Base-by-base conservation (phyloP, 2,113 vertebrate species). In the Xyliphius kryptos region DNA sequence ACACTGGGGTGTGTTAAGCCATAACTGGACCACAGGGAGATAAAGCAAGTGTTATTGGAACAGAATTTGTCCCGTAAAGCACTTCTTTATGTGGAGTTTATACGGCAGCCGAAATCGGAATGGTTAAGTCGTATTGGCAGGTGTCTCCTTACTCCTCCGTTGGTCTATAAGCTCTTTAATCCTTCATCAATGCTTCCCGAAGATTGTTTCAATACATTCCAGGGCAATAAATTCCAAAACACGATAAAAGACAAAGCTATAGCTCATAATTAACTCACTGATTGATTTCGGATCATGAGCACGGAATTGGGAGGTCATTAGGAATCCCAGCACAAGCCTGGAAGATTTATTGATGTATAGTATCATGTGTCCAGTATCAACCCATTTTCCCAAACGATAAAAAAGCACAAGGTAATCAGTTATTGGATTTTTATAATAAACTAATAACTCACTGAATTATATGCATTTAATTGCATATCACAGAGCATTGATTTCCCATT, bases 101-200 rank as follows among this genome's bases (percentile, higher is more conserved):
- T 41, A 41, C 46, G 46, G 57, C 20, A 13, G 61, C 41, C 20
- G 51, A 50, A 37, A 64, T 59, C 21, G n/a, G 15, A n/a, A 44
- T 46, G 56, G 56, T 61, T 61, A 65, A 69, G 51, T 17, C 9
- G 9, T 69, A 73, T 69, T 50, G 71, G 68, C 71, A 62, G 62
- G 13, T 51, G 13, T 16, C 17, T 43, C 52, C 50, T 38, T 26
- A n/a, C 54, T 10, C 21, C 20, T n/a, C 20, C 16, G 32, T 15
- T 53, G 48, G 46, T 44, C 58, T 50, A 61, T 62, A 61, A 65
- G 52, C 57, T 12, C 63, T 40, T 36, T 52, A 58, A 63, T 53
- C 50, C 57, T 37, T 56, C 61, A 44, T 60, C 50, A 32, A 37
- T 46, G 15, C 17, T 20, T 46, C 22, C 7, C 46, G 16, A n/a